phyloP scores from a whole-genome alignment of 1,140 invertebrate genomes.

The Cepaea nemoralis region DNA sequence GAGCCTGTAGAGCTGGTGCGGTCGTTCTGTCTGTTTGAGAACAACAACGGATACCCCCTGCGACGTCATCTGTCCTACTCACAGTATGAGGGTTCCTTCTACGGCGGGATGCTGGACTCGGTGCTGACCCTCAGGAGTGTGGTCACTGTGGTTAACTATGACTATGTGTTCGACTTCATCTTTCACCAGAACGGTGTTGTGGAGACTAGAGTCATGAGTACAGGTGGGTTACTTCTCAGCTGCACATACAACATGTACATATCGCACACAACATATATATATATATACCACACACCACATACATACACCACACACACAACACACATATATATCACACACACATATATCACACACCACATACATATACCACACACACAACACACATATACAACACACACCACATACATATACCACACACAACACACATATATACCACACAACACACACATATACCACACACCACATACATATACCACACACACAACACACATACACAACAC shows the following conservation, averaged over 20 bases:
- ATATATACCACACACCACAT: no score
- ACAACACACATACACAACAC: no score
- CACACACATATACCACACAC: no score
- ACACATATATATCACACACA: no score
- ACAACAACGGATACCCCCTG: slow-evolving; percentile 58
- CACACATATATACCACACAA: no score
- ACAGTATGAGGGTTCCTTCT: slow-evolving; percentile 46
- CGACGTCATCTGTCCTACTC: slow-evolving; percentile 54
- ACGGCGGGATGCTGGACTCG: slow-evolving; percentile 56
- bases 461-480: no score
- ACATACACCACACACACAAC: no score
- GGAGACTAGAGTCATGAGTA: slow-evolving; percentile 52
- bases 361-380: no score
- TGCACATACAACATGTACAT: background rate
- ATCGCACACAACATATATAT: background rate
- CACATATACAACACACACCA: no score
- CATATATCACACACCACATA: no score
- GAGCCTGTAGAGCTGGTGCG: slow-evolving; percentile 34
- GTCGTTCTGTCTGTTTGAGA: slow-evolving; percentile 65
- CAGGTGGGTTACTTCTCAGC: slow-evolving; percentile 44
- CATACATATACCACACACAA: no score
- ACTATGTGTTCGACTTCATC: slow-evolving; percentile 65
- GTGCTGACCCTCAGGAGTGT: slow-evolving; percentile 58
- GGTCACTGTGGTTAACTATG: slow-evolving; percentile 60
- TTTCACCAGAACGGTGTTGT: slow-evolving; percentile 64